Conservation (phyloP, 2,113 vertebrate species). For the Phoxinus phoxinus region DNA sequence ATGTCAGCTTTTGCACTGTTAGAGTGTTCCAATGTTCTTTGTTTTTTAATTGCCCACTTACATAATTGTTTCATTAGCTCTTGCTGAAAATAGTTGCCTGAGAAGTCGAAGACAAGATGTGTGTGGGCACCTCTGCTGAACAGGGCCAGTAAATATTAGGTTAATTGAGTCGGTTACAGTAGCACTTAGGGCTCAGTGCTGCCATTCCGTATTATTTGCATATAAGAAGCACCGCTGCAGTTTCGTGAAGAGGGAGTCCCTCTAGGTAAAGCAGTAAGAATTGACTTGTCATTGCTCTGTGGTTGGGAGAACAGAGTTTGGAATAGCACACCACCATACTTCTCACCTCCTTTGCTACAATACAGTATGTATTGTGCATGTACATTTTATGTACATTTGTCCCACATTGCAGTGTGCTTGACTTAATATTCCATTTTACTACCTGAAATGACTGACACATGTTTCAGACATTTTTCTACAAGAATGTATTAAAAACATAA, state of each 20-base stretch:
- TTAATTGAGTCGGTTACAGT: constrained; percentile 71
- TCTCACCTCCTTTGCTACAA: not conserved
- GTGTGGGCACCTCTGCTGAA: constrained; percentile 62
- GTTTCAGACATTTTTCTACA: not conserved
- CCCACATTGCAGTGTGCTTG: not conserved
- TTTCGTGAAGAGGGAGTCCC: not conserved
- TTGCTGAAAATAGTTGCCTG: constrained; percentile 44
- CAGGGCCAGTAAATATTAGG: constrained; percentile 72
- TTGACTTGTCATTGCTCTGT: constrained; percentile 11
- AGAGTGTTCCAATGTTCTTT: constrained; percentile 32
- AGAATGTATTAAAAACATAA: not conserved
- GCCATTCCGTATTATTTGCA: constrained; percentile 70
- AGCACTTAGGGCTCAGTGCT: constrained; percentile 65
- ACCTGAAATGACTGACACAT: no score
- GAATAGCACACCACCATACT: not conserved
- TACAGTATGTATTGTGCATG: constrained; percentile 5
- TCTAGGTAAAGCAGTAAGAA: not conserved
- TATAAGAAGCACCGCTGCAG: constrained; percentile 63
- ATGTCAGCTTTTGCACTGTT: not conserved
- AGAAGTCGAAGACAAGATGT: constrained; percentile 46
- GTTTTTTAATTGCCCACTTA: constrained; percentile 43
- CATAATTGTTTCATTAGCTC: constrained; percentile 42
- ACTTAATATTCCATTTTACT: not conserved
- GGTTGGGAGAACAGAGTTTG: not conserved
- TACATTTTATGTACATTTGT: not conserved